Evolutionary conservation across 2,113 vertebrate genomes (phyloP).

Genomic region (Muntiacus muntjak): DNA sequence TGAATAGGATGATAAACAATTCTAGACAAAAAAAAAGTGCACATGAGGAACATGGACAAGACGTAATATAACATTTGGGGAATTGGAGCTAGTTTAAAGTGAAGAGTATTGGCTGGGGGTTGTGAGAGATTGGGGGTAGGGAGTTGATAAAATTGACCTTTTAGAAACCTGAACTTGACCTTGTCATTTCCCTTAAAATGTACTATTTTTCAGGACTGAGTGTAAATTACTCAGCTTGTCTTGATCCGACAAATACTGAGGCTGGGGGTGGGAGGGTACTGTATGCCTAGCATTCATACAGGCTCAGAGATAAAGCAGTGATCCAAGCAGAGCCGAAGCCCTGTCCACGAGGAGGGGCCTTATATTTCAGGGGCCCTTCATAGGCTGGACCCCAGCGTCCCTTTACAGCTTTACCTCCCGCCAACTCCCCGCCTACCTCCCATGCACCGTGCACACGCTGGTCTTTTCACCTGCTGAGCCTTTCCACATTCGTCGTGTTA

Average conservation of each 20-base stretch:
- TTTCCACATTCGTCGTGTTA: fast-evolving
- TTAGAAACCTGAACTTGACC: background rate
- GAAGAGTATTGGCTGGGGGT: background rate
- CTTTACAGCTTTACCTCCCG: background rate
- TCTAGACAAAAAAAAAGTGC: background rate
- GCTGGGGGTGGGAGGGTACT: background rate
- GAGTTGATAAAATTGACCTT: background rate
- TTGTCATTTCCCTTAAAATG: background rate
- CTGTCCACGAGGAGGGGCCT: background rate
- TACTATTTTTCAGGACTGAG: background rate
- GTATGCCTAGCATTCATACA: background rate
- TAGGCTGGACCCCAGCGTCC: background rate
- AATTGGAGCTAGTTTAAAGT: background rate
- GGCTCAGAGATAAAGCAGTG: background rate
- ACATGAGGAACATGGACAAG: background rate
- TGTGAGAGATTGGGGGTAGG: background rate
- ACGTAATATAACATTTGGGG: background rate
- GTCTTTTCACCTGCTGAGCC: background rate
- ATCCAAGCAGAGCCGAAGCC: background rate
- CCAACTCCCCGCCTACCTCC: background rate
- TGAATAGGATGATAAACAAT: background rate
- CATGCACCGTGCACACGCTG: fast-evolving
- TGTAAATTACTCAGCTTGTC: background rate
- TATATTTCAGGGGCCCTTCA: background rate
- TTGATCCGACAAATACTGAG: background rate